Evolutionary conservation across 2,888 invertebrate genomes (phyloP), one percentile per base, ranked within the genome.

Genomic region (Ganaspis brasiliensis): DNA sequence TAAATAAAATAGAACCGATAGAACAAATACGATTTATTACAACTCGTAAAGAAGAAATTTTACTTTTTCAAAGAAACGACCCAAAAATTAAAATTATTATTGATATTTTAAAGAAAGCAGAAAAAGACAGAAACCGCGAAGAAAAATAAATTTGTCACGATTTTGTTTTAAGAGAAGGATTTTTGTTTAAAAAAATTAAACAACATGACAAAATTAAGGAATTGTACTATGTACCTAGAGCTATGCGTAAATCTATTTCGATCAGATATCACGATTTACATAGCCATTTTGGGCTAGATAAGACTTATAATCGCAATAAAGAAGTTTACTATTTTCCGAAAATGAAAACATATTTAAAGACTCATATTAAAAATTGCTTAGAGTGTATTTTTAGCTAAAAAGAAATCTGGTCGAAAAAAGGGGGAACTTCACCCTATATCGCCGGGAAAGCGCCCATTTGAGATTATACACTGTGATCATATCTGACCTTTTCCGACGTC

Each of bases 351-450:
- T 70, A 72, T 67, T 75, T 63, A 72, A 80, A 40, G 16, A 19
- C 10, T 70, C 76, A 57, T 71, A 74, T 57, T 14, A 35, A 55
- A 59, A 59, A 10, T 59, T 74, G 16, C 73, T 67, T 55, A 16
- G 78, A 74, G 55, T 82, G 83, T 70, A 21, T 82, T 10, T 74
- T 78, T 49, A 49, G 74, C 21, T n/a, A 83, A 81, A 49, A 21
- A 12, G 12, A 70, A 55, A 14, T 14, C 56, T 10, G 83, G 83
- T 5, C 77, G 67, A 19, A 37, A 76, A 74, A 31, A 57, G 52
- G 79, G 83, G n/a, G 76, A 73, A 37, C 45, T 82, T 16, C 81
- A 82, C 55, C 79, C 79, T n/a, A 72, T 81, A 55, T 73, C 78
- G 2, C 79, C 79, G 14, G 81, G 83, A 1, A 73, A 55, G 12